Percentiles rank a stretch among this genome's conserved stretches.
Conservation (phyloP, 1,140 invertebrate species). For the Phocides pigmalion region DNA sequence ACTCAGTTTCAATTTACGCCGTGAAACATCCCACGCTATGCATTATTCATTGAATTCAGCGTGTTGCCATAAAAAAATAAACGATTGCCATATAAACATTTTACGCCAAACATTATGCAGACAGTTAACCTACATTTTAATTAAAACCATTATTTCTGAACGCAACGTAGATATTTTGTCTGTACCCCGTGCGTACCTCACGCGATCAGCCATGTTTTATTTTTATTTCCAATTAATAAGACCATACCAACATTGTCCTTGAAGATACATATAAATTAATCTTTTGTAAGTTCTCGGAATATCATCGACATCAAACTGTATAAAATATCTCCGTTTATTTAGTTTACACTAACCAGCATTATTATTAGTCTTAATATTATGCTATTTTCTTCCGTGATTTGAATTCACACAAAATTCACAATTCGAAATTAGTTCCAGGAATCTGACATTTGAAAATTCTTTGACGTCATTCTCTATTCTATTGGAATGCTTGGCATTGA, state of each 20-base stretch:
- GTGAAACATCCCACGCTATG: slow-evolving; percentile 26
- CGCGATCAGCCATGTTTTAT: slow-evolving; percentile 36
- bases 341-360: too few relatives aligned
- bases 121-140: slow-evolving; percentile 55
- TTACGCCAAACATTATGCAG: slow-evolving; percentile 42
- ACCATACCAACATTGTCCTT: neutral
- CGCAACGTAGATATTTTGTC: slow-evolving; percentile 29
- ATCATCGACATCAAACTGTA: too few relatives aligned
- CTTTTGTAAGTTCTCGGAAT: neutral
- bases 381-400: too few relatives aligned
- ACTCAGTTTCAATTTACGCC: slow-evolving; percentile 24
- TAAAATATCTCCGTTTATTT: too few relatives aligned
- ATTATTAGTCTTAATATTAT: too few relatives aligned
- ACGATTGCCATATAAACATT: slow-evolving; percentile 38
- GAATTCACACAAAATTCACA: too few relatives aligned
- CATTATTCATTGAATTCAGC: slow-evolving; percentile 42
- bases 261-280: neutral
- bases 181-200: slow-evolving; percentile 34
- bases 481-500: too few relatives aligned
- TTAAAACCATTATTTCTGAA: slow-evolving; percentile 40
- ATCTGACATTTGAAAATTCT: too few relatives aligned
- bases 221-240: neutral
- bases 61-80: slow-evolving; percentile 34
- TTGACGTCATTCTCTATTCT: too few relatives aligned
- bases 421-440: too few relatives aligned